Conservation (phyloP, 2,888 invertebrate genomes). For the Chaetogeoica ovagalla region DNA sequence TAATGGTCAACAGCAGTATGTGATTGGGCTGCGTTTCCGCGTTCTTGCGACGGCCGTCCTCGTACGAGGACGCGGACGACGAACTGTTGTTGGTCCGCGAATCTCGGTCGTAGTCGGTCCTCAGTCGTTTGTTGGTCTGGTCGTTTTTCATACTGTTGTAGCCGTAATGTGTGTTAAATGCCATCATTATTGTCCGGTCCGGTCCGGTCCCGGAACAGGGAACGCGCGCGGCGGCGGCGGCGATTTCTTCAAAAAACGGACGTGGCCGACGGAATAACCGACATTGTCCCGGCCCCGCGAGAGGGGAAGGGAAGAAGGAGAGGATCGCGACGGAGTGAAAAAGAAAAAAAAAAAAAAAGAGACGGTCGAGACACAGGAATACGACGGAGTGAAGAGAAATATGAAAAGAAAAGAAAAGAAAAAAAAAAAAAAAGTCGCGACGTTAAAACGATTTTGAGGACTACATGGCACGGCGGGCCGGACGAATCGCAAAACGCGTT, state of each 20-base stretch:
- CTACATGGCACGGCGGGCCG: slow-evolving; percentile 41
- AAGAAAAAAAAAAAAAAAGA: neutral
- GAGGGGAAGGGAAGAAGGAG: too few relatives aligned
- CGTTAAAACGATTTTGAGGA: neutral
- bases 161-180: slow-evolving; percentile 35
- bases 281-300: neutral
- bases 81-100: slow-evolving; percentile 15
- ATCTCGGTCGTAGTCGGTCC: slow-evolving; percentile 38
- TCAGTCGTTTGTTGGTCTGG: slow-evolving; percentile 45
- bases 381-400: neutral
- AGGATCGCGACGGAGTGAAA: neutral
- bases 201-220: neutral
- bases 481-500: neutral
- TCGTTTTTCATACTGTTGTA: slow-evolving; percentile 46
- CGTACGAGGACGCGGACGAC: slow-evolving; percentile 18
- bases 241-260: neutral
- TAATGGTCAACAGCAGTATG: slow-evolving; percentile 94
- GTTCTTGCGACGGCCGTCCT: slow-evolving; percentile 47
- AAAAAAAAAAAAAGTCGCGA: neutral
- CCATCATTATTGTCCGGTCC: slow-evolving; percentile 33
- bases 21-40: slow-evolving; percentile 73
- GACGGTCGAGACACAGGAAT: too few relatives aligned
- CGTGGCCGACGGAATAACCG: neutral
- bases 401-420: neutral
- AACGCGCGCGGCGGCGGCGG: too few relatives aligned